A percentile compares a stretch with the other conserved stretches of the same genome.
Conservation (phyloP, 2,888 invertebrate species). For the Clunio marinus region DNA sequence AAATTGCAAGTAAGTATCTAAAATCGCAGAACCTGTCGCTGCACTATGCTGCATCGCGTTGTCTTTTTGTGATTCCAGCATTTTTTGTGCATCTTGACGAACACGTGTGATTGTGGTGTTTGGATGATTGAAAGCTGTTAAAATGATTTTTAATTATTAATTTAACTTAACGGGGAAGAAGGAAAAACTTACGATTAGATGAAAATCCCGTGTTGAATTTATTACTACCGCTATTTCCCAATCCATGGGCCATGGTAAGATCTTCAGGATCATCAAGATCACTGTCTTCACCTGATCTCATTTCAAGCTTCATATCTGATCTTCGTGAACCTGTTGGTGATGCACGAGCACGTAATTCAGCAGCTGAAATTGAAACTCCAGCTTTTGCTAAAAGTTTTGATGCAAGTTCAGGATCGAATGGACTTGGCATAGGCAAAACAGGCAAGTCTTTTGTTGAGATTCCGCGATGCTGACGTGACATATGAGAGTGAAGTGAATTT, state of each 20-base stretch:
- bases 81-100: constrained; percentile 62
- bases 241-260: constrained; percentile 61
- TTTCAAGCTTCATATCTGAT: constrained; percentile 72
- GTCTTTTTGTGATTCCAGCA: constrained; percentile 60
- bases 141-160: constrained; percentile 4
- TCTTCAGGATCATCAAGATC: constrained; percentile 76
- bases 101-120: constrained; percentile 64
- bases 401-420: constrained; percentile 86
- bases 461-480: constrained; percentile 89
- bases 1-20: constrained; percentile 84
- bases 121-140: constrained; percentile 52
- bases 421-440: constrained; percentile 86
- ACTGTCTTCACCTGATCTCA: constrained; percentile 70
- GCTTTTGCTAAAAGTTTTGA: constrained; percentile 81
- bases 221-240: constrained; percentile 27
- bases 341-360: constrained; percentile 76
- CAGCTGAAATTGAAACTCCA: constrained; percentile 79
- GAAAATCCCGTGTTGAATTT: constrained; percentile 28
- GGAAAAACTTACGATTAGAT: constrained; percentile 38
- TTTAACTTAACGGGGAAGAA: neutral
- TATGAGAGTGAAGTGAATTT: constrained; percentile 88
- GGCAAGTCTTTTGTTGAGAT: constrained; percentile 91
- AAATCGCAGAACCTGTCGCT: constrained; percentile 69
- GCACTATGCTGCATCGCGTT: constrained; percentile 67
- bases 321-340: constrained; percentile 79